These are phyloP conservation scores for Eulacestoma nigropectus DNA, from an alignment of 2,113 vertebrate species.

Conservation along the genomic window DNA sequence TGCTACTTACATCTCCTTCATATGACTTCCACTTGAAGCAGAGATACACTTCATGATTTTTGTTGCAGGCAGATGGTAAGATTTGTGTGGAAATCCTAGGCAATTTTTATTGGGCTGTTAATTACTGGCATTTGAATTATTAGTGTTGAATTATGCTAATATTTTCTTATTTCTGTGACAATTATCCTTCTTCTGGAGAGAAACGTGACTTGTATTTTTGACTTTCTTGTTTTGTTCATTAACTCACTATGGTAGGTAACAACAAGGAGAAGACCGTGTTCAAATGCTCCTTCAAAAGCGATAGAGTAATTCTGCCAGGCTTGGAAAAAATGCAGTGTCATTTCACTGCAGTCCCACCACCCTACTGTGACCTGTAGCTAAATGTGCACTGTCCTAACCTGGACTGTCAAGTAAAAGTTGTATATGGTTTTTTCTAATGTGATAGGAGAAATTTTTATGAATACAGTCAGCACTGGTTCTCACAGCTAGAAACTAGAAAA, in stretches of 20 bases:
- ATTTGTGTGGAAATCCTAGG: conserved; percentile 12
- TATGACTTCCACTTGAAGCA: conserved; percentile 25
- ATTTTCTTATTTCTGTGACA: conserved; percentile 21
- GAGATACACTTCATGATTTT: conserved; percentile 22
- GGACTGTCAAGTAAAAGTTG: background rate
- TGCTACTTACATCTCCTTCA: conserved; percentile 18
- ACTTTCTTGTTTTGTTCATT: background rate
- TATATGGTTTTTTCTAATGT: background rate
- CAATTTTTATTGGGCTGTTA: conserved; percentile 8
- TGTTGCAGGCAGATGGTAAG: conserved; percentile 11
- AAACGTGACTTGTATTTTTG: background rate
- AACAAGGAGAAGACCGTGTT: background rate
- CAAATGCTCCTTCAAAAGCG: background rate
- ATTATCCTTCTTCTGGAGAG: background rate
- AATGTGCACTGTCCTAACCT: background rate
- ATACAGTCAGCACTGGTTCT: background rate
- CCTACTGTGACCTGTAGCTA: background rate
- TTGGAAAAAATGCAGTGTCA: background rate
- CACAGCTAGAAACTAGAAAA: background rate
- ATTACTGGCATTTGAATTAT: conserved; percentile 28
- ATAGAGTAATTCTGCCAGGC: background rate
- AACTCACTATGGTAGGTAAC: background rate
- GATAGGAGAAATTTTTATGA: background rate
- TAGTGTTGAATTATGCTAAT: background rate
- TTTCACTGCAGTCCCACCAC: background rate